Base-by-base conservation (phyloP, 2,797 vertebrate genomes). In the Lepus oiostolus region DNA sequence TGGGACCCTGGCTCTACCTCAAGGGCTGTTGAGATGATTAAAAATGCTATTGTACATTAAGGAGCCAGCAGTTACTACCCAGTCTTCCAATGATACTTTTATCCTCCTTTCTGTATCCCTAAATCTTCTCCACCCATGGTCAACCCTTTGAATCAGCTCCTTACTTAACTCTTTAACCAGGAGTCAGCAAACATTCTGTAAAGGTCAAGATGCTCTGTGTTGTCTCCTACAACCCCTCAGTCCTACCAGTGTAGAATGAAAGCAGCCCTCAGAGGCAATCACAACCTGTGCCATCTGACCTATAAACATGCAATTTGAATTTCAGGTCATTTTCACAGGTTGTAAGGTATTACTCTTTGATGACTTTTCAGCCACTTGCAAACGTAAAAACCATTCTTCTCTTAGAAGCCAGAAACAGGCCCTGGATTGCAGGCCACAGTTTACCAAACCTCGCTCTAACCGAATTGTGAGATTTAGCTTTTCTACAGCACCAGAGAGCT, bases 361-460 rank as follows among this genome's bases (percentile, higher is more conserved):
- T 94, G 94, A 86, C 84, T 79, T 94, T 93, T 95, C 52, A 95
- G 71, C 52, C 68, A 91, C 32, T 70, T 65, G 70, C 94, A 93
- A 95, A 80, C 75, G 35, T 32, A 65, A 82, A 95, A 96, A 71
- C 4, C n/a, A 93, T 85, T 88, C 79, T 93, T 47, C 71, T 60
- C 35, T 90, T 21, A 5, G 26, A 76, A 92, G 76, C 52, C 6
- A 86, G 68, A 95, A 89, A 63, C 28, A 84, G 63, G 38, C 60
- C 77, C 63, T 58, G 79, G 38, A 35, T 26, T 88, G 16, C 0
- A 32, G 82, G 54, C 75, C 67, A 58, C 2, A 52, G 85, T 83
- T 26, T 91, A 77, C 60, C 68, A 89, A 71, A 9, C 12, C 21
- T 62, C 91, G 32, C 62, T 95, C 91, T 75, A 91, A 58, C 32